phyloP scores from a whole-genome alignment of 1,140 invertebrate species.

The Bradynema listronoti region DNA sequence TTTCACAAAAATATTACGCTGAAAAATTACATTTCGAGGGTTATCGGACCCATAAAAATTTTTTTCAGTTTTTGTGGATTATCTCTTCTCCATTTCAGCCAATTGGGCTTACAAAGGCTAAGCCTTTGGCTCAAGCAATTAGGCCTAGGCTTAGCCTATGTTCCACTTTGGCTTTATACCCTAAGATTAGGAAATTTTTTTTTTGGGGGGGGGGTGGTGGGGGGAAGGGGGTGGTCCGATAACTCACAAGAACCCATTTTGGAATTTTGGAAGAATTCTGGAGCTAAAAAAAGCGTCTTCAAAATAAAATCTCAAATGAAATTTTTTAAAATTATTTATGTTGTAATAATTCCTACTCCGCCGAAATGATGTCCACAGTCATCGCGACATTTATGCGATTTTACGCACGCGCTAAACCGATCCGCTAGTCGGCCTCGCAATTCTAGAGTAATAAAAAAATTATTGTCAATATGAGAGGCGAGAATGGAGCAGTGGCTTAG shows the following conservation, averaged over 20 bases:
- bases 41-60: too few species aligned
- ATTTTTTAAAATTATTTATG: too few species aligned
- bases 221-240: background rate
- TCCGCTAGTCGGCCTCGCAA: conserved; percentile 16
- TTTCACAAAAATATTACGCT: conserved; percentile 3
- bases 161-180: background rate
- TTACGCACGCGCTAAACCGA: conserved; percentile 15
- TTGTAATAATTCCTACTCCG: background rate
- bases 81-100: too few species aligned
- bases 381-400: background rate
- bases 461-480: background rate
- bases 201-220: background rate
- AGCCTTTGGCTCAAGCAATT: too few species aligned
- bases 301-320: too few species aligned
- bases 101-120: too few species aligned
- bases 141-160: too few species aligned
- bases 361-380: conserved; percentile 10
- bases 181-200: conserved; percentile 1
- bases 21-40: too few species aligned
- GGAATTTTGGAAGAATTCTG: background rate
- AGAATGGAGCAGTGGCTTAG: too few species aligned
- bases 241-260: too few species aligned
- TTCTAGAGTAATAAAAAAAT: conserved; percentile 13
- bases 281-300: too few species aligned
- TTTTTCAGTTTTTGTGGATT: too few species aligned